Evolutionary conservation across 2,113 vertebrate genomes (phyloP).

Genomic region (Taxidea taxus): DNA sequence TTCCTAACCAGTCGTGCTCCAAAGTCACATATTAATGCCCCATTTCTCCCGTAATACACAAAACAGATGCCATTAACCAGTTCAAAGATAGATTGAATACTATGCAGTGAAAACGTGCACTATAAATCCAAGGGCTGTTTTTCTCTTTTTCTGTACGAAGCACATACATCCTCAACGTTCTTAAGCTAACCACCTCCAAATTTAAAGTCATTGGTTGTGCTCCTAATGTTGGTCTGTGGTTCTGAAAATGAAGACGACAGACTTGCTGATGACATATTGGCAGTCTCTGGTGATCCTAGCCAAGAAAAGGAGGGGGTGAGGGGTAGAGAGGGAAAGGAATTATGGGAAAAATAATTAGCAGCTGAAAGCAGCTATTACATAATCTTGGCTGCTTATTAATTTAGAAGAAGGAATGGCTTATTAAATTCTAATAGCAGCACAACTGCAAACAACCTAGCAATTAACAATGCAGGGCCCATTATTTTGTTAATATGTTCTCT

Average conservation of each 20-base stretch:
- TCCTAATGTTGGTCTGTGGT: conserved; percentile 50
- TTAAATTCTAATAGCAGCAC: conserved; percentile 69
- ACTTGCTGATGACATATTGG: conserved; percentile 56
- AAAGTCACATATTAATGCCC: background rate
- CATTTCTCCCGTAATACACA: conserved; percentile 15
- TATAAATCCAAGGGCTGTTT: conserved; percentile 27
- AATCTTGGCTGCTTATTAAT: conserved; percentile 75
- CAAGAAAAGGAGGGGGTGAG: conserved; percentile 1
- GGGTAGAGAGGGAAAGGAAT: conserved; percentile 55
- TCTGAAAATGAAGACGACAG: conserved; percentile 31
- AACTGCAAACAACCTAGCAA: conserved; percentile 70
- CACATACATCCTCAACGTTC: background rate
- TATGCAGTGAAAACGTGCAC: conserved; percentile 27
- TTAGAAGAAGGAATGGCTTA: conserved; percentile 62
- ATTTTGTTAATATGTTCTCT: conserved; percentile 66
- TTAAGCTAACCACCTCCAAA: conserved; percentile 34
- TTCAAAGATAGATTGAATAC: background rate
- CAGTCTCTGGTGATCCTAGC: conserved; percentile 42
- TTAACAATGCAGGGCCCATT: conserved; percentile 68
- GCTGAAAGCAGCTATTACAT: conserved; percentile 73
- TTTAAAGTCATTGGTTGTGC: conserved; percentile 42
- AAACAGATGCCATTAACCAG: background rate
- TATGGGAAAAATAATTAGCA: conserved; percentile 77
- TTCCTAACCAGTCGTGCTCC: background rate
- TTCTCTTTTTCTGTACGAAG: conserved; percentile 44